Evolutionary conservation across 2,888 invertebrate species (phyloP).

Genomic region (Platycheirus rosarum): DNA sequence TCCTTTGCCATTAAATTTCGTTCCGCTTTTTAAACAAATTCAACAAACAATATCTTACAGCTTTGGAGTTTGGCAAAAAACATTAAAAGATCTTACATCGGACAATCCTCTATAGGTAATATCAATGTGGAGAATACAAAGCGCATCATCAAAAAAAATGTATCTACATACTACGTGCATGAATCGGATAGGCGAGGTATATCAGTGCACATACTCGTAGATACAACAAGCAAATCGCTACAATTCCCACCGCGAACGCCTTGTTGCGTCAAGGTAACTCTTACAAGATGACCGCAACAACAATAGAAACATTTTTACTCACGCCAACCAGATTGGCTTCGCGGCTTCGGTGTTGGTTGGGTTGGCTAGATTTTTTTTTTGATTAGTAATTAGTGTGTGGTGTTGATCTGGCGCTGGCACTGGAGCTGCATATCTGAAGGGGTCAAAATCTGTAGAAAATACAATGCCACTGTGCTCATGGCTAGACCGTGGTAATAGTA

Average conservation of each 20-base stretch:
- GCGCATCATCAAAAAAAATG: conserved; percentile 30
- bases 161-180: conserved; percentile 19
- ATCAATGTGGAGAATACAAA: conserved; percentile 20
- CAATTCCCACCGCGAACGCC: conserved; percentile 55
- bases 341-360: conserved; percentile 5
- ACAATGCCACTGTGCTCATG: conserved; percentile 71
- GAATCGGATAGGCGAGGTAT: conserved; percentile 36
- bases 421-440: conserved; percentile 29
- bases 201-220: conserved; percentile 33
- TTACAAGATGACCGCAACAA: conserved; percentile 67
- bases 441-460: conserved; percentile 64
- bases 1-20: conserved; percentile 62
- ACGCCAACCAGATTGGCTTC: conserved; percentile 53
- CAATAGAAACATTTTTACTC: conserved; percentile 61
- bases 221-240: conserved; percentile 41
- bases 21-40: conserved; percentile 68
- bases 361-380: conserved; percentile 34
- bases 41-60: conserved; percentile 23
- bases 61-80: conserved; percentile 18
- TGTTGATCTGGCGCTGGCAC: conserved; percentile 43
- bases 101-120: conserved; percentile 6
- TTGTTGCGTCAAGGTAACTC: conserved; percentile 70
- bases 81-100: conserved; percentile 17
- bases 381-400: conserved; percentile 69
- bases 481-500: conserved; percentile 50